Evolutionary conservation across 2,888 invertebrate genomes (phyloP).

Genomic region (Emmelina monodactyla): DNA sequence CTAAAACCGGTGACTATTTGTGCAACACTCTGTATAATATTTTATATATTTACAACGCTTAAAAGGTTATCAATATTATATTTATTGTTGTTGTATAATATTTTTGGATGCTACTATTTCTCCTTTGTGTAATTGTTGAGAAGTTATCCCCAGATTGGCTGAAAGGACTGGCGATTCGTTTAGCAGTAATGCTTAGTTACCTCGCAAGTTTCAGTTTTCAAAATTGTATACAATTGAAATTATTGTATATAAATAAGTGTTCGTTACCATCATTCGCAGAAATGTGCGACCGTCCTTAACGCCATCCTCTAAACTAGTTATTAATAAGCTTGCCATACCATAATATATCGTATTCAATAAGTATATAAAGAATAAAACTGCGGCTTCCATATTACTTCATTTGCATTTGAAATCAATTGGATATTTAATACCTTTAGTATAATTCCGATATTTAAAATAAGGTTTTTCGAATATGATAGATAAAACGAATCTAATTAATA

Average conservation of each 20-base stretch:
- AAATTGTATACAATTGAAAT: slow-evolving; percentile 49
- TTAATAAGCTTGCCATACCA: slow-evolving; percentile 50
- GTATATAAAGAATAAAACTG: no score
- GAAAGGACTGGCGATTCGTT: slow-evolving; percentile 9
- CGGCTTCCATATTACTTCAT: no score
- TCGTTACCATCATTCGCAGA: slow-evolving; percentile 50
- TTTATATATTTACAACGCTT: slow-evolving; percentile 62
- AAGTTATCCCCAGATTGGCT: background rate
- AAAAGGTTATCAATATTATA: slow-evolving; percentile 55
- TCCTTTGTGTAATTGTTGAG: slow-evolving; percentile 44
- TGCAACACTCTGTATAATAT: slow-evolving; percentile 50
- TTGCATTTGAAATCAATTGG: no score
- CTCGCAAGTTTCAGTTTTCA: slow-evolving; percentile 52
- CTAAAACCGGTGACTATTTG: no score
- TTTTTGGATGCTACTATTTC: slow-evolving; percentile 61
- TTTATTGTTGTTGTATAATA: slow-evolving; percentile 59
- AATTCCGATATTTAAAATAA: no score
- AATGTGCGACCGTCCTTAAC: slow-evolving; percentile 60
- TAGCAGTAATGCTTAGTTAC: slow-evolving; percentile 34
- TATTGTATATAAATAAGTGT: slow-evolving; percentile 45
- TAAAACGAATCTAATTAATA: no score
- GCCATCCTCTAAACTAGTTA: slow-evolving; percentile 67
- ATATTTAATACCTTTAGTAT: no score
- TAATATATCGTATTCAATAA: no score
- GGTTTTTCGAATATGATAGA: no score